These are phyloP conservation scores for Actenoides hombroni DNA, from an alignment of 2,113 vertebrate species.

Conservation along the genomic window DNA sequence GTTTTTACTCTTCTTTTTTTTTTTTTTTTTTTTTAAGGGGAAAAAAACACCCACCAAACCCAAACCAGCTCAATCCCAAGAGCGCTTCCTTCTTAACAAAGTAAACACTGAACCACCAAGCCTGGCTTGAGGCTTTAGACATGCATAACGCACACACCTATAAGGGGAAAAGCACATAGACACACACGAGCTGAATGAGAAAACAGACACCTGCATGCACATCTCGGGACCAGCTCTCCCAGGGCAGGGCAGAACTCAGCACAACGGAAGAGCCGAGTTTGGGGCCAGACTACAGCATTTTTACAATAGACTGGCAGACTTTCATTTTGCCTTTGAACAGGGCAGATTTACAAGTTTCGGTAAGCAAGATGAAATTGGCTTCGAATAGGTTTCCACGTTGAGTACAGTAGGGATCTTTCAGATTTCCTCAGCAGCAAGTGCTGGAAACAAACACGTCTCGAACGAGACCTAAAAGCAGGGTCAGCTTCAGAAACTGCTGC, in stretches of 20 bases:
- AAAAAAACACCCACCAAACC: too few species aligned
- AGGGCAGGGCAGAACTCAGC: background rate
- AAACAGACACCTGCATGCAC: background rate
- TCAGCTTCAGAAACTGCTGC: background rate
- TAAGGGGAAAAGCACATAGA: background rate
- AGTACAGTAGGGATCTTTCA: background rate
- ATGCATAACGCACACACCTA: background rate
- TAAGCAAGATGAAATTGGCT: slow-evolving; percentile 2
- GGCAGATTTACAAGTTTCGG: background rate
- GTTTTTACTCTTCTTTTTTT: background rate
- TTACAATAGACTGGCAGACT: background rate
- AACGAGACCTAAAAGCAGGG: background rate
- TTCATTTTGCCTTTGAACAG: background rate
- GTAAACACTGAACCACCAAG: background rate
- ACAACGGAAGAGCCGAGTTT: background rate
- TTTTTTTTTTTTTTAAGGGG: background rate
- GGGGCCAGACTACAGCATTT: background rate
- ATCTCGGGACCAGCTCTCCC: background rate
- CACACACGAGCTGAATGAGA: background rate
- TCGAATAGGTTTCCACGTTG: background rate
- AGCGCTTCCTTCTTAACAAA: background rate
- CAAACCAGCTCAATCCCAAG: background rate
- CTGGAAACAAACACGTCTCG: background rate
- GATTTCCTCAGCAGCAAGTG: background rate
- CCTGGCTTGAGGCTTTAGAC: background rate